phyloP scores from a whole-genome alignment of 2,113 vertebrate genomes.

The Burhinus oedicnemus region DNA sequence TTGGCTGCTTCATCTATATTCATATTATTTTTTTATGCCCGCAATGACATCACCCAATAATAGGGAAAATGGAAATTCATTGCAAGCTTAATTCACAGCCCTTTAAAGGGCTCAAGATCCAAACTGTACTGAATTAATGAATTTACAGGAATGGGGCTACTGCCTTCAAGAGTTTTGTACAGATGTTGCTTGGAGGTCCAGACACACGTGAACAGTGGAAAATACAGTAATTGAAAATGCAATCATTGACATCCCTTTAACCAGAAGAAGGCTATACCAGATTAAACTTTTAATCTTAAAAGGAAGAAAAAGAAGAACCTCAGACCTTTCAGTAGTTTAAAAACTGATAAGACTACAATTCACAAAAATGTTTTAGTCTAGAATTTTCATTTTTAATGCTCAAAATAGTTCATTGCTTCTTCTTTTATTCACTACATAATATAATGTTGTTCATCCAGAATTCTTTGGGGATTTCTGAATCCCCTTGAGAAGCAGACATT shows the following conservation, averaged over 20 bases:
- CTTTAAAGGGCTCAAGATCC: neutral
- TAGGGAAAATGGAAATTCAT: neutral
- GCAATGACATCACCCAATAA: neutral
- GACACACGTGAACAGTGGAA: neutral
- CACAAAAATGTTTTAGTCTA: neutral
- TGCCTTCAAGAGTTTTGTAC: neutral
- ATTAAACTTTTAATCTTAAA: neutral
- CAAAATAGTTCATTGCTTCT: neutral
- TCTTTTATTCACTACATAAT: neutral
- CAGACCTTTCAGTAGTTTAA: neutral
- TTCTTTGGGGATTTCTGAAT: neutral
- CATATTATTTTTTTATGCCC: slow-evolving; percentile 10
- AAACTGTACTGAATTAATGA: neutral
- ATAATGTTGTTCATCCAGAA: neutral
- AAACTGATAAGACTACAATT: neutral
- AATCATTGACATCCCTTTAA: neutral
- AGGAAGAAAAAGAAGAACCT: neutral
- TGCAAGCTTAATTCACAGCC: neutral
- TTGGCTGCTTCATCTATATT: slow-evolving; percentile 3
- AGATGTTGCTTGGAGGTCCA: neutral
- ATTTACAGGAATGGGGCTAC: neutral
- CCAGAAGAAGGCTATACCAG: neutral
- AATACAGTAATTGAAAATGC: neutral
- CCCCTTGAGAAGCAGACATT: neutral
- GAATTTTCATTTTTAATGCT: neutral